Conservation (phyloP, 2,888 invertebrate species). For the Panopea generosa region DNA sequence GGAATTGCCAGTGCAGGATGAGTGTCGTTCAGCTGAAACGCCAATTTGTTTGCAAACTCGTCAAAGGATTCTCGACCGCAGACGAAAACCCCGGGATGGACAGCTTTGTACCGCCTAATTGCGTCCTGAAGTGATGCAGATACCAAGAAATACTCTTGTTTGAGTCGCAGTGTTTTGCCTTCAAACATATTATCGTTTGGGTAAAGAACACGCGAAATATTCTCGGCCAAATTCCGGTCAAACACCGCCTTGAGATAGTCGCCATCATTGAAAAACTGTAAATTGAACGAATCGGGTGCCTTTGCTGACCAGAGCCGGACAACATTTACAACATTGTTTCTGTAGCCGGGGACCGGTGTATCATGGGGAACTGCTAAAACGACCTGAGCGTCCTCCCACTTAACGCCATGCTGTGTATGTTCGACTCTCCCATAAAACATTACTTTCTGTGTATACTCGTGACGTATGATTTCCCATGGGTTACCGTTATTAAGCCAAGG, state of each 20-base stretch:
- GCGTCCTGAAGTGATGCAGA: conserved; percentile 98
- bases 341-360: conserved; percentile 98
- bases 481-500: conserved; percentile 99
- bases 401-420: conserved; percentile 93
- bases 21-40: conserved; percentile 99
- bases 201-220: conserved; percentile 98
- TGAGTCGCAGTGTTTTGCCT: conserved; percentile 98
- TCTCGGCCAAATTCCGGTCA: conserved; percentile 98
- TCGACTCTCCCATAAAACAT: conserved; percentile 98
- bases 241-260: conserved; percentile 99
- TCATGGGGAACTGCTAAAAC: conserved; percentile 99
- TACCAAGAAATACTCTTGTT: conserved; percentile 99
- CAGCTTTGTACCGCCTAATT: conserved; percentile 96
- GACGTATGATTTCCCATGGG: conserved; percentile 99
- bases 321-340: conserved; percentile 98
- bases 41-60: conserved; percentile 94
- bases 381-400: conserved; percentile 96
- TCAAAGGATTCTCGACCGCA: conserved; percentile 91
- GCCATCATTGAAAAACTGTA: conserved; percentile 98
- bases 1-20: conserved; percentile 99
- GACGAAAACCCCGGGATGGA: conserved; percentile 90
- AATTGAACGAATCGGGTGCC: conserved; percentile 96
- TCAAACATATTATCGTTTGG: conserved; percentile 99
- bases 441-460: conserved; percentile 98
- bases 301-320: conserved; percentile 99